phyloP scores from a whole-genome alignment of 2,113 vertebrate genomes.

The Gadus chalcogrammus region DNA sequence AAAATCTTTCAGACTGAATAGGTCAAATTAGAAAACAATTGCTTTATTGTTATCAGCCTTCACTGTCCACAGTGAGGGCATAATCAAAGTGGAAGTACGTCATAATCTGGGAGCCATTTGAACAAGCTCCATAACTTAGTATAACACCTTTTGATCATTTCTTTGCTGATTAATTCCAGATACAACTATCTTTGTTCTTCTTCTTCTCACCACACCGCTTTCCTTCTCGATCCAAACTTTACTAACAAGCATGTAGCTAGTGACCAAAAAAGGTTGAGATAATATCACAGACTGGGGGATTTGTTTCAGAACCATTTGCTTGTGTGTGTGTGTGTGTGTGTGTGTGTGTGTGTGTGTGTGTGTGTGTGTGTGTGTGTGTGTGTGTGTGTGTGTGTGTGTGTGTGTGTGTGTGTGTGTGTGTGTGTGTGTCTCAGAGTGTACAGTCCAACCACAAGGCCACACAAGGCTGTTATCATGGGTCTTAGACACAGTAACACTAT shows the following conservation, averaged over 20 bases:
- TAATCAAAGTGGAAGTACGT: no score
- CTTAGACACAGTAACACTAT: background rate
- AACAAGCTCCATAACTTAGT: no score
- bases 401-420: background rate
- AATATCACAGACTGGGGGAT: background rate
- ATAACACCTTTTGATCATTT: no score
- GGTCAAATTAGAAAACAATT: no score
- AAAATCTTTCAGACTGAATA: no score
- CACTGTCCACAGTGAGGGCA: no score
- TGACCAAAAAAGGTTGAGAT: background rate
- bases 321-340: background rate
- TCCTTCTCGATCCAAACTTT: background rate
- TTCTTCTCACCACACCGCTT: background rate
- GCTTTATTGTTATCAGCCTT: no score
- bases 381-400: background rate
- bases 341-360: slow-evolving; percentile 1
- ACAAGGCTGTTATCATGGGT: background rate
- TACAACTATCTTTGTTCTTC: no score
- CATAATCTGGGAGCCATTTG: no score
- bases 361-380: background rate
- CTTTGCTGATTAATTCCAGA: no score
- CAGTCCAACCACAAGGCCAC: background rate
- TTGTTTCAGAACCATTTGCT: background rate
- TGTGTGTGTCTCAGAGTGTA: background rate
- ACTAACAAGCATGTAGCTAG: background rate